Conservation (phyloP, 2,797 vertebrate genomes). For the Leucoraja ocellata region DNA sequence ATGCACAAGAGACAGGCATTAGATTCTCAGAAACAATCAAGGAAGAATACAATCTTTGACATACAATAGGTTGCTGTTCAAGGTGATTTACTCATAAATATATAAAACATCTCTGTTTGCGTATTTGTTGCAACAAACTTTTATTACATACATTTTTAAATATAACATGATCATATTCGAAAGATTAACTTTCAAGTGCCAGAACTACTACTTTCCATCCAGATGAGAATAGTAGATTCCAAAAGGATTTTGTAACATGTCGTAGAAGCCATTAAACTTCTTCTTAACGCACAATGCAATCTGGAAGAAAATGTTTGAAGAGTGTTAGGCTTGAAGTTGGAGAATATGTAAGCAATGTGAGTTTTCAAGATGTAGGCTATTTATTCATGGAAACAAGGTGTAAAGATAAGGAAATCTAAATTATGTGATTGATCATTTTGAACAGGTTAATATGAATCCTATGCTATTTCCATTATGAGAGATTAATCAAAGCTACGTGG, state of each 20-base stretch:
- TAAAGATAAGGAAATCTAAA: not conserved
- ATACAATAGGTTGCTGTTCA: not conserved
- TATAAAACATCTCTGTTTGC: not conserved
- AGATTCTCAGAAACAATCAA: not conserved
- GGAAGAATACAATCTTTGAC: not conserved
- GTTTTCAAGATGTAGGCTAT: not conserved
- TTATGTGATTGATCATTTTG: not conserved
- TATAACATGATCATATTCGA: not conserved
- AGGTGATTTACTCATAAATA: not conserved
- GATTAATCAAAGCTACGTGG: not conserved
- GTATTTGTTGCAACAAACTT: not conserved
- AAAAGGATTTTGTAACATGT: not conserved
- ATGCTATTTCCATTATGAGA: not conserved
- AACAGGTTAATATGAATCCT: not conserved
- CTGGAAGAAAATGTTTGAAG: slow-evolving; percentile 5
- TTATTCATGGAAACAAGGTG: not conserved
- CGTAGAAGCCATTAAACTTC: not conserved
- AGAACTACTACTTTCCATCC: not conserved
- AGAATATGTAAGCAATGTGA: not conserved
- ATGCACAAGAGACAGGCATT: not conserved
- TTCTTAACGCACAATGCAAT: not conserved
- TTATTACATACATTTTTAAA: not conserved
- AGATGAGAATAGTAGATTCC: slow-evolving; percentile 28
- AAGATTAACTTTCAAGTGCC: not conserved
- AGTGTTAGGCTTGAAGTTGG: not conserved